phyloP scores from a whole-genome alignment of 2,797 vertebrate genomes.

The Heteromormyrus szaboi region DNA sequence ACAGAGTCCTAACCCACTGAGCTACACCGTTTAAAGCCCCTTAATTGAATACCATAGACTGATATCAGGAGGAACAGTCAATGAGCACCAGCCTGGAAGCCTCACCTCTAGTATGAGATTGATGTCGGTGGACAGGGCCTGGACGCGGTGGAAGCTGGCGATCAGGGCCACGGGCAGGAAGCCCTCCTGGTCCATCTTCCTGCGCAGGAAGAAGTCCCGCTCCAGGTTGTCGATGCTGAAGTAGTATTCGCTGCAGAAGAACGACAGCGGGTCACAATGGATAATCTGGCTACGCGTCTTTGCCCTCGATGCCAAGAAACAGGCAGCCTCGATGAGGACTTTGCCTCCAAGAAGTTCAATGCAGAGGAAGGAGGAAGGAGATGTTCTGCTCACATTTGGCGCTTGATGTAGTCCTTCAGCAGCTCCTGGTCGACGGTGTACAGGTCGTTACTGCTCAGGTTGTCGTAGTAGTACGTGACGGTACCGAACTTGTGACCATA shows the following conservation, averaged over 20 bases:
- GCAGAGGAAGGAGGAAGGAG: background rate
- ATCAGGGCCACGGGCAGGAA: slow-evolving; percentile 87
- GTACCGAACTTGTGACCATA: slow-evolving; percentile 83
- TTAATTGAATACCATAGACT: background rate
- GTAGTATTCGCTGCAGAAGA: slow-evolving; percentile 81
- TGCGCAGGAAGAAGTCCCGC: slow-evolving; percentile 89
- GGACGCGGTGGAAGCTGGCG: slow-evolving; percentile 91
- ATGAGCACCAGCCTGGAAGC: background rate
- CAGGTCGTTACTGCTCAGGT: slow-evolving; percentile 88
- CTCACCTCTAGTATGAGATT: slow-evolving; percentile 79
- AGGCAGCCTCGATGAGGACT: background rate
- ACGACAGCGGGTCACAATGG: background rate
- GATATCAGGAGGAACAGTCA: background rate
- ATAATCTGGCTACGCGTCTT: background rate
- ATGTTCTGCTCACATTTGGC: slow-evolving; percentile 83
- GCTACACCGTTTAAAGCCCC: background rate
- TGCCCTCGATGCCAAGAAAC: background rate
- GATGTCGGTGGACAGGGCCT: slow-evolving; percentile 90
- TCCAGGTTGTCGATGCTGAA: slow-evolving; percentile 96
- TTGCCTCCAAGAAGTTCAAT: background rate
- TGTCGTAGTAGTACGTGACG: slow-evolving; percentile 95
- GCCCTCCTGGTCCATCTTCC: slow-evolving; percentile 90
- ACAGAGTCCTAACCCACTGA: background rate
- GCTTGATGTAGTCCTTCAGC: slow-evolving; percentile 97
- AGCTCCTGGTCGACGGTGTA: slow-evolving; percentile 88